Base-by-base conservation (phyloP, 2,797 vertebrate genomes). In the Hybognathus amarus region DNA sequence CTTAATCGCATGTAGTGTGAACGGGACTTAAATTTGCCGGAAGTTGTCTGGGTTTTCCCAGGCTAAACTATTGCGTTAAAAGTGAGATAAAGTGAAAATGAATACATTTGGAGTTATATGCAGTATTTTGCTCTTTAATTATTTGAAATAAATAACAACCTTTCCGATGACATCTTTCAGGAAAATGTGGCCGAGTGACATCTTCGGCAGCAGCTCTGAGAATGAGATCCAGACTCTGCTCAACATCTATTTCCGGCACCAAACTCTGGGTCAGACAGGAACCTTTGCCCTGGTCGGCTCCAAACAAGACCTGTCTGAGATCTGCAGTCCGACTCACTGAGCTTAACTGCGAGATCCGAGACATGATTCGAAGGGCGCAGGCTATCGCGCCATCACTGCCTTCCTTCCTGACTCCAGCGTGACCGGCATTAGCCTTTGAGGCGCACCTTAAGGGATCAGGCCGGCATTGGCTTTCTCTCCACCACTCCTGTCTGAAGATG, bases 261-360 rank as follows among this genome's bases (percentile, higher is more conserved):
- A 99, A 92, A 98, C 97, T 11, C 90, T 99, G 90, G 98, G 98
- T 86, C 98, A 98, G 92, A 98, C 97, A 0, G 97, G 98, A 88
- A 98, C 97, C 8, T 99, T 97, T n/a, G 98, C 98, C n/a, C 91
- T 99, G 87, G 97, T 99, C 88, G 97, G 98, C 83, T 98, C 96
- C 64, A 96, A 96, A 89, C 97, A 97, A 92, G 98, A 98, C 93
- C 94, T 99, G 87, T 96, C 96, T 0, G 96, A 97, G 87, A 97
- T 98, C 91, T 97, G 98, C 81, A 92, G 93, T n/a, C 82, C 97
- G 96, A 89, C 87, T 99, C 76, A 99, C 97, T 94, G 97, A 98
- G 88, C 95, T 99, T 63, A 99, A 99, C 61, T 93, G 96, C 75
- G 97, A 98, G 92, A 98, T 99, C 84, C 96, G 96, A 1, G 97